Percentiles rank a stretch among this genome's conserved stretches.
Evolutionary conservation across 2,113 vertebrate genomes (phyloP).

Genomic region (Heloderma charlesbogerti): DNA sequence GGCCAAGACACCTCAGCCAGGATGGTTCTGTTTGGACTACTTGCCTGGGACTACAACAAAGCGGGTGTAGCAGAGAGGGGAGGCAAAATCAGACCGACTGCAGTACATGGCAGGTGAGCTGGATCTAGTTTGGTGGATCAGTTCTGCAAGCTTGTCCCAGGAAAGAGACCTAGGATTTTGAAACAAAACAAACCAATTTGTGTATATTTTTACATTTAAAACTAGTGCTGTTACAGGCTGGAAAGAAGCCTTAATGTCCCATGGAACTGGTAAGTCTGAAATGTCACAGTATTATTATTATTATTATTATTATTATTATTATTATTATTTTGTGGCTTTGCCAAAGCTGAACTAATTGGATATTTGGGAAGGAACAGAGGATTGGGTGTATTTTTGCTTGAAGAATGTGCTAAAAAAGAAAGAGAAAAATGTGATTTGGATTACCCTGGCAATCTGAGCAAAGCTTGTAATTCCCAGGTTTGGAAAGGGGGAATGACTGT

Average conservation of each 20-base stretch:
- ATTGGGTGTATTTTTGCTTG: background rate
- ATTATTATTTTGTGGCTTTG: slow-evolving; percentile 25
- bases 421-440: slow-evolving; percentile 48
- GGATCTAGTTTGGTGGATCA: too few species aligned
- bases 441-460: slow-evolving; percentile 35
- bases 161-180: background rate
- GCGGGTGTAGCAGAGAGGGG: background rate
- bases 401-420: background rate
- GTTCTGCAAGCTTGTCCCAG: background rate
- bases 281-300: slow-evolving; percentile 34
- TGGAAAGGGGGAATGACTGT: slow-evolving; percentile 52
- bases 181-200: background rate
- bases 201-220: background rate
- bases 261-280: slow-evolving; percentile 43
- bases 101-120: background rate
- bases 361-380: slow-evolving; percentile 31
- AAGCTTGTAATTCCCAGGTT: slow-evolving; percentile 30
- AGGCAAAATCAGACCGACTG: background rate
- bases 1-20: too few species aligned
- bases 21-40: too few species aligned
- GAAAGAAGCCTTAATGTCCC: background rate
- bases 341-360: slow-evolving; percentile 39
- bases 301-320: slow-evolving; percentile 26
- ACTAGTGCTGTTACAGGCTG: background rate
- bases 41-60: background rate